A percentile compares a stretch with the other conserved stretches of the same genome.
phyloP scores from a whole-genome alignment of 2,888 invertebrate genomes.

The Orthonychiurus folsomi region DNA sequence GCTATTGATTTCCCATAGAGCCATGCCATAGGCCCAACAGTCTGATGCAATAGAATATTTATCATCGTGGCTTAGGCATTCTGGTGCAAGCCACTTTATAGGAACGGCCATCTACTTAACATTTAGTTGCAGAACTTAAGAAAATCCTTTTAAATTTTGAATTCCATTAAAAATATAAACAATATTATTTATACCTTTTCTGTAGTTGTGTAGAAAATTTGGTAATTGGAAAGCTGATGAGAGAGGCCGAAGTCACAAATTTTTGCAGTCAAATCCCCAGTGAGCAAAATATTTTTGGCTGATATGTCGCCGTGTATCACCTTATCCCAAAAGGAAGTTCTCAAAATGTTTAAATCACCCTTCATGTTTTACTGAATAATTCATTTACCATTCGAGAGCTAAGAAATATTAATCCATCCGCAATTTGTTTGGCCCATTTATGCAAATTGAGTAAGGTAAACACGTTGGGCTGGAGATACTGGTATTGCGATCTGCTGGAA shows the following conservation, averaged over 20 bases:
- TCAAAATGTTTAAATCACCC: background rate
- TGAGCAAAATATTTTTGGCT: constrained; percentile 5
- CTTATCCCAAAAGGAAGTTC: background rate
- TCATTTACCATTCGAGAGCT: background rate
- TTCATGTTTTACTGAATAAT: too few species aligned
- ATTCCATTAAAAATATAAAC: background rate
- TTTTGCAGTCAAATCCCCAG: background rate
- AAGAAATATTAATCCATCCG: background rate
- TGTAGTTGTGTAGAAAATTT: background rate
- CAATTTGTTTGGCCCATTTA: background rate
- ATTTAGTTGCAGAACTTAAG: background rate
- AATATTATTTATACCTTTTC: background rate
- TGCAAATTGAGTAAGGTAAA: background rate
- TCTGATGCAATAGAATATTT: background rate
- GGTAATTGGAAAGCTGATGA: background rate
- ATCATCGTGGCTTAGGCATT: background rate
- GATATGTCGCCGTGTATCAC: background rate
- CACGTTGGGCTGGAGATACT: background rate
- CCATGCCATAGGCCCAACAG: background rate
- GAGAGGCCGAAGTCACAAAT: background rate
- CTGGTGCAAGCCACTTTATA: background rate
- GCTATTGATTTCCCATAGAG: background rate
- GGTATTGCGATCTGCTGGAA: background rate
- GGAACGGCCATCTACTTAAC: background rate
- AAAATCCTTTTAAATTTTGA: too few species aligned